These are phyloP conservation scores for Anguilla marmorata DNA, from an alignment of 2,797 vertebrate genomes.

Conservation along the genomic window DNA sequence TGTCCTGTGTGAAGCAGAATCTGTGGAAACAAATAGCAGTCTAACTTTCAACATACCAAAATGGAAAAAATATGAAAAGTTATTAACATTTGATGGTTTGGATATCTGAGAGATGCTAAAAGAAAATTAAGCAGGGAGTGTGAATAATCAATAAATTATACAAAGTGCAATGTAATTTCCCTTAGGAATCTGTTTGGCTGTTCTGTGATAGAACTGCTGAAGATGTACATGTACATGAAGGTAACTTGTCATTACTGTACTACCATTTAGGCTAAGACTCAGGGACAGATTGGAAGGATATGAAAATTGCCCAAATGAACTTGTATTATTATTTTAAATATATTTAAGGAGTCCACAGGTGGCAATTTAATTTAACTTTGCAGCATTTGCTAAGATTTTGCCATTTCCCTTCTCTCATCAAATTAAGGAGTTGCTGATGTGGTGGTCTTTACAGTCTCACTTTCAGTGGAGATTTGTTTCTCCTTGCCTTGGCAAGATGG, in stretches of 20 bases:
- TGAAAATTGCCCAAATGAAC: background rate
- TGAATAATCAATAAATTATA: background rate
- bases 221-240: background rate
- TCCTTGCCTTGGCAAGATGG: background rate
- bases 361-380: background rate
- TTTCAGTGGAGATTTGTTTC: background rate
- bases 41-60: background rate
- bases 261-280: background rate
- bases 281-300: background rate
- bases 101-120: background rate
- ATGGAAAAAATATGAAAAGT: background rate
- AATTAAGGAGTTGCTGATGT: background rate
- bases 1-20: background rate
- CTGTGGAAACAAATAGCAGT: background rate
- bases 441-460: constrained; percentile 5
- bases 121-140: background rate
- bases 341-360: background rate
- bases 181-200: background rate
- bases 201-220: background rate
- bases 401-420: background rate
- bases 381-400: background rate
- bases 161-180: background rate
- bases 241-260: background rate
- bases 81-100: background rate
- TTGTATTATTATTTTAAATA: constrained; percentile 1